phyloP scores from a whole-genome alignment of 2,888 invertebrate genomes.

The Dicroscelio sp. region DNA sequence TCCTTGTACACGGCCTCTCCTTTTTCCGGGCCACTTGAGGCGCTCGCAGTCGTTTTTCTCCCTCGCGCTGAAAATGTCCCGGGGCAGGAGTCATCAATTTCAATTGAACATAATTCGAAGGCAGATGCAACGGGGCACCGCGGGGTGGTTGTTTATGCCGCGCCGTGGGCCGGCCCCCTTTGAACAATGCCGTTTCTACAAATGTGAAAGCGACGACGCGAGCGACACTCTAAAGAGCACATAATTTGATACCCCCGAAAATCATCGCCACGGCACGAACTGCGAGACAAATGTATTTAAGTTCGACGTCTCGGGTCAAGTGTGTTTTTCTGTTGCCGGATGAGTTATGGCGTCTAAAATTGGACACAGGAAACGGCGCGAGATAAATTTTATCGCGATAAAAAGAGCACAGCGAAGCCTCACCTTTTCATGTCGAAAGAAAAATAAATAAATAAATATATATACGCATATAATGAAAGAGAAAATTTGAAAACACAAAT shows the following conservation, averaged over 20 bases:
- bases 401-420: no score
- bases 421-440: no score
- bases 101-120: conserved; percentile 91
- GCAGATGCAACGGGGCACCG: conserved; percentile 87
- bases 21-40: conserved; percentile 85
- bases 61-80: conserved; percentile 77
- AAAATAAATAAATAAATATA: no score
- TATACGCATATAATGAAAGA: no score
- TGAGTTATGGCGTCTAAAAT: conserved; percentile 41
- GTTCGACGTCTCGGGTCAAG: neutral
- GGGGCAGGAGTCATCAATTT: conserved; percentile 90
- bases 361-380: conserved; percentile 56
- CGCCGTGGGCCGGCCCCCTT: conserved; percentile 70
- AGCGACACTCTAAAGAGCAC: conserved; percentile 47
- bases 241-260: conserved; percentile 38
- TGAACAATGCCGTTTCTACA: conserved; percentile 88
- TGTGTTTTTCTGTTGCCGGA: neutral
- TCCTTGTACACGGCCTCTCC: conserved; percentile 46
- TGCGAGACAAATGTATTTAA: conserved; percentile 47
- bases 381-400: conserved; percentile 61
- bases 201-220: conserved; percentile 86
- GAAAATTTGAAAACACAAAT: no score
- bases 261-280: neutral
- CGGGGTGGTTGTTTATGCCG: conserved; percentile 86
- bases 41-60: conserved; percentile 67